Base-by-base conservation (phyloP, 1,140 invertebrate genomes). In the Triops cancriformis region DNA sequence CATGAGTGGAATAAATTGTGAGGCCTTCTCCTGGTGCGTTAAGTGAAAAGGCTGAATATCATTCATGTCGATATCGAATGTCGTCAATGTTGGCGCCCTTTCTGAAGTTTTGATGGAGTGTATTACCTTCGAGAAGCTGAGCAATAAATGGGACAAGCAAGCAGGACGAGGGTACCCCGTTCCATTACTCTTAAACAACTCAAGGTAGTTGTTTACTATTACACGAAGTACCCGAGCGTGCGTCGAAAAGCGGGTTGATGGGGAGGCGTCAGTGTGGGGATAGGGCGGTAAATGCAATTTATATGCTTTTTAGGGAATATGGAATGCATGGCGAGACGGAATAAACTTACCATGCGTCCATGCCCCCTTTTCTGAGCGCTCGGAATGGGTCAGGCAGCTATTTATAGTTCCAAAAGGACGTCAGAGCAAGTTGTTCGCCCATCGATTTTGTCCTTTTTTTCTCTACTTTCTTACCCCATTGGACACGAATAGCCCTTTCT, bases 381-480 rank as follows among this genome's bases (percentile, higher is more conserved):
- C 18, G 51, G 51, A 64, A 64, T 64, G 51, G 51, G 51, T 64
- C 51, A 64, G 18, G 10, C 51, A 64, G 51, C 51, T 64, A 64
- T 64, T 64, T 64, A 64, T 64, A 64, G 51, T 64, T 64, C 18
- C 51, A 64, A 64, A 64, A 64, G 31, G 51, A 64, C 51, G 51
- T 64, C 51, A 64, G 18, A 64, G 51, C 51, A 64, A 64, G 51
- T 64, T 64, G 51, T 23, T 14, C 18, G 51, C 23, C 51, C 9
- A 6, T n/a, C 6, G 6, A 6, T n/a, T 64, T 64, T 64, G 9
- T 14, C 51, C 14, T 64, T 64, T 64, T 23, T 18, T 64, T 23
- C 51, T n/a, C n/a, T n/a, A n/a, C 51, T 64, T 64, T 23, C 4
- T 64, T 64, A 6, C 18, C 14, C 51, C 51, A 5, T 23, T 64